Evolutionary conservation across 1,140 invertebrate genomes (phyloP), one percentile per base, ranked within the genome.

Genomic region (Lordiphosa mommai): DNA sequence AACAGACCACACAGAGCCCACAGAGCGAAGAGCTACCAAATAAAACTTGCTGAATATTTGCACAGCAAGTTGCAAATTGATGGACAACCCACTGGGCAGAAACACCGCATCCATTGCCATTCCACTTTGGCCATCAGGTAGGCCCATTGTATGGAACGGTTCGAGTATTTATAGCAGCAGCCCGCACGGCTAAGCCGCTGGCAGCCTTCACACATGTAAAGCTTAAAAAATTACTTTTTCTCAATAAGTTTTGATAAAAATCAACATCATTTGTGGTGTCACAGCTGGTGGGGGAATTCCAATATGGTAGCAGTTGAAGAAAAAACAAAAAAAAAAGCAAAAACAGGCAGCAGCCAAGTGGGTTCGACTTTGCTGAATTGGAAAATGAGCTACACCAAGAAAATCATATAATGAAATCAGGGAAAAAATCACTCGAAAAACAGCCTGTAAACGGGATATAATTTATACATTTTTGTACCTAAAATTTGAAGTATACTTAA

Each of bases 171-270:
- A 82, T 80, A 71, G 74, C 76, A 71, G 74, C 76, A 43, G 40
- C 27, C 34, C 44, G 64, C 40, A 61, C 55, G 76, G 77, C 41
- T 23, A 48, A 44, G 43, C 34, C 38, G 53, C 37, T 33, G 44
- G 34, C 17, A 47, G 38, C 66, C 46, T 64, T 65, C 29, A 46
- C 66, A 44, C 47, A 67, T 76, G 77, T 77, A 84, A 82, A 76
- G 77, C 77, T 59, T 84, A 72, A 82, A 82, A 82, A 82, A 82
- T 82, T 82, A 82, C 77, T 37, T 82, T 82, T 82, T 82, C 77
- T 84, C 77, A 82, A 82, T 82, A 84, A 84, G 77, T 82, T 82
- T 84, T 82, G 77, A 82, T 82, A 82, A 82, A 82, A 82, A 82
- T 82, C 77, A 82, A 84, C 77, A 82, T 82, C 77, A 77, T 82